Percentiles rank a stretch among this genome's conserved stretches.
These are phyloP conservation scores for Dascyllus trimaculatus DNA, from an alignment of 2,113 vertebrate species.

Conservation along the genomic window DNA sequence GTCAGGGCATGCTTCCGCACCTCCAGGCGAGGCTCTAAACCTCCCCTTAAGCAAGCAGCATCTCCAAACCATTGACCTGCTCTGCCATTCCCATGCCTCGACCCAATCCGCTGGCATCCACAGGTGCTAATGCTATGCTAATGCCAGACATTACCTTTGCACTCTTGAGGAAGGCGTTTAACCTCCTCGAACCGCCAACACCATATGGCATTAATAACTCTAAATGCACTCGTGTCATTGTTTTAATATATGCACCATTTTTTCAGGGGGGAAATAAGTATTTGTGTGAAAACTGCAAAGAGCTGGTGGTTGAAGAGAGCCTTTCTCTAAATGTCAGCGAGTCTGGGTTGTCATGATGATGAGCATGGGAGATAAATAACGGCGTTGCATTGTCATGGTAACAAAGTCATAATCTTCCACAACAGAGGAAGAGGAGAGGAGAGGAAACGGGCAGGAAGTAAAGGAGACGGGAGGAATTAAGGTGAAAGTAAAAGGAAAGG, in stretches of 20 bases:
- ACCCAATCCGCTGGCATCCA: slow-evolving; percentile 25
- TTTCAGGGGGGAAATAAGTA: slow-evolving; percentile 4
- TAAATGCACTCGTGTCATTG: slow-evolving; percentile 19
- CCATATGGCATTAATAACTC: slow-evolving; percentile 57
- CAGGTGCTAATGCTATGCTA: slow-evolving; percentile 47
- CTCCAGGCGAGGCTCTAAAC: slow-evolving; percentile 61
- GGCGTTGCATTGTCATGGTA: slow-evolving; percentile 67
- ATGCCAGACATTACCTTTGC: slow-evolving; percentile 48
- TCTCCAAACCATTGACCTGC: slow-evolving; percentile 69
- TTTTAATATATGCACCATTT: slow-evolving; percentile 36
- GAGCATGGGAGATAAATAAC: slow-evolving; percentile 68
- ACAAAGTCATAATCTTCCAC: slow-evolving; percentile 59
- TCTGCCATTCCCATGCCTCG: slow-evolving; percentile 19
- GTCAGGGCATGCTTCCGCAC: slow-evolving; percentile 58
- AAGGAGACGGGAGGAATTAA: background rate
- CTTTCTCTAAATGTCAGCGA: slow-evolving; percentile 77
- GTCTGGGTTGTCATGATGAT: slow-evolving; percentile 67
- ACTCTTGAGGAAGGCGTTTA: slow-evolving; percentile 56
- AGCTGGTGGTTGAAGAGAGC: slow-evolving; percentile 59
- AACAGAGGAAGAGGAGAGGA: slow-evolving; percentile 34
- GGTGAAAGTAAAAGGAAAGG: background rate
- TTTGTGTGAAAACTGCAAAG: slow-evolving; percentile 38
- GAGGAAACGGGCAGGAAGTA: background rate
- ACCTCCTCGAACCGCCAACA: slow-evolving; percentile 54
- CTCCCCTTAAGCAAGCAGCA: slow-evolving; percentile 39